Conservation (phyloP, 1,140 invertebrate genomes). For the Scaptomyza hsui region DNA sequence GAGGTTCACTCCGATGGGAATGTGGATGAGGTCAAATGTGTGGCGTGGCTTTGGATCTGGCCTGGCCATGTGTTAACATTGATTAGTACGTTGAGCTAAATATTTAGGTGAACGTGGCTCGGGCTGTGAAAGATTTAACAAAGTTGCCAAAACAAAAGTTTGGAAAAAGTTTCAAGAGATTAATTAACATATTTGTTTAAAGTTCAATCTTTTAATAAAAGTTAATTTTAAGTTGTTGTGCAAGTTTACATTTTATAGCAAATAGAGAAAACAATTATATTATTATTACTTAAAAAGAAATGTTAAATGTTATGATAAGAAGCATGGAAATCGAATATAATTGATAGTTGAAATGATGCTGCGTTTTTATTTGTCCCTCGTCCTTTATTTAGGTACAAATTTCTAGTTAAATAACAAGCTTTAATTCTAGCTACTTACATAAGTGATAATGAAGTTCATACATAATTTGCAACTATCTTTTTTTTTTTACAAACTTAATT, state of each 20-base stretch:
- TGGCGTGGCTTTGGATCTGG: not conserved
- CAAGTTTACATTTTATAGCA: too few relatives aligned
- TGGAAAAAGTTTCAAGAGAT: conserved; percentile 14
- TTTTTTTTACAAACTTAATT: not conserved
- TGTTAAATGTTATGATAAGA: too few relatives aligned
- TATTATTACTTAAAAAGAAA: too few relatives aligned
- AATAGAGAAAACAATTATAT: too few relatives aligned
- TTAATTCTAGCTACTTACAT: not conserved
- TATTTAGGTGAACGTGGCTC: conserved; percentile 27
- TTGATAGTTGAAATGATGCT: too few relatives aligned
- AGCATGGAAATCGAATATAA: too few relatives aligned
- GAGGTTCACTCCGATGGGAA: conserved; percentile 20
- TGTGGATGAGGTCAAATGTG: conserved; percentile 38
- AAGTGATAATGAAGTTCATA: conserved; percentile 2
- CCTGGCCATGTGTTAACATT: conserved; percentile 25
- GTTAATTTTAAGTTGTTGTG: not conserved
- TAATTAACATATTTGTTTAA: conserved; percentile 24
- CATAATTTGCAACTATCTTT: conserved; percentile 14
- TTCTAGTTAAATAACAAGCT: too few relatives aligned
- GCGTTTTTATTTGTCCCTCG: too few relatives aligned
- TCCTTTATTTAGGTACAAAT: too few relatives aligned
- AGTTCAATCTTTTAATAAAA: conserved; percentile 18
- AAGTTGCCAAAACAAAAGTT: conserved; percentile 30
- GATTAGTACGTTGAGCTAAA: conserved; percentile 14
- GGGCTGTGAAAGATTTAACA: conserved; percentile 34